Evolutionary conservation across 2,797 vertebrate genomes (phyloP).

Genomic region (Rhincodon typus): DNA sequence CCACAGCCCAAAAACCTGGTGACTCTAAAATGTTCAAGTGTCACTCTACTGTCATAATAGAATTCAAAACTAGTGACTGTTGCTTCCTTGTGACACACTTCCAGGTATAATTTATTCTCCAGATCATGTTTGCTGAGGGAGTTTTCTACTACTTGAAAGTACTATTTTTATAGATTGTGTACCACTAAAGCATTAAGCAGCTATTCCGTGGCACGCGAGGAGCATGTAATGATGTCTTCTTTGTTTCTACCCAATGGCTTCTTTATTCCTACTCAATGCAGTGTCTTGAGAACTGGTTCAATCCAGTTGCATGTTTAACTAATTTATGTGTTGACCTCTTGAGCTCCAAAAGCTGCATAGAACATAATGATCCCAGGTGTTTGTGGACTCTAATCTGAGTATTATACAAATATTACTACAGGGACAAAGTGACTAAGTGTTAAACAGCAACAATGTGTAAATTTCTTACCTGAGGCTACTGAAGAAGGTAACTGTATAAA

Average conservation of each 20-base stretch:
- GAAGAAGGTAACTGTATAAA: background rate
- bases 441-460: background rate
- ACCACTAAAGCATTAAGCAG: background rate
- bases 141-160: background rate
- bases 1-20: background rate
- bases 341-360: slow-evolving; percentile 8
- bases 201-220: background rate
- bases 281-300: slow-evolving; percentile 8
- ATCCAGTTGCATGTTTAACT: slow-evolving; percentile 7
- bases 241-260: background rate
- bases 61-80: background rate
- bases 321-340: slow-evolving; percentile 27
- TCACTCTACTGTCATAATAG: background rate
- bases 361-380: slow-evolving; percentile 27
- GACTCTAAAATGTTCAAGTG: background rate
- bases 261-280: background rate
- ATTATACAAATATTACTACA: slow-evolving; percentile 5
- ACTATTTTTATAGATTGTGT: background rate
- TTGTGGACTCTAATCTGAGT: slow-evolving; percentile 24
- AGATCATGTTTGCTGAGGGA: slow-evolving; percentile 7
- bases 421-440: background rate
- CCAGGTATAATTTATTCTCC: slow-evolving; percentile 3
- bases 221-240: background rate
- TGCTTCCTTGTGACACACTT: background rate
- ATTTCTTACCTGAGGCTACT: background rate